These are phyloP conservation scores for Ceramica pisi DNA, from an alignment of 2,888 invertebrate genomes.

Conservation along the genomic window DNA sequence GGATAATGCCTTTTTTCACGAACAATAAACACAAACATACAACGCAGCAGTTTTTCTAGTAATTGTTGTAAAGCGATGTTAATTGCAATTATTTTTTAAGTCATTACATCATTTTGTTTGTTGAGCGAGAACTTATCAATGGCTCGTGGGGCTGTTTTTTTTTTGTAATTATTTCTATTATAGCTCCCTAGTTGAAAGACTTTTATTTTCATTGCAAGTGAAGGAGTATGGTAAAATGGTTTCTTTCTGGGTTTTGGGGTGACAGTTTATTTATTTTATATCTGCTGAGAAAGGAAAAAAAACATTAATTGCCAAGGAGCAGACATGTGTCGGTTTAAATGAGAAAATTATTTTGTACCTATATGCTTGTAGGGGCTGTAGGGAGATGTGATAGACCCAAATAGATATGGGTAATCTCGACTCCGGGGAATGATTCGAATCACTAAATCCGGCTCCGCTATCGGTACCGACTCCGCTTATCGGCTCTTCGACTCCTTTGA, in stretches of 20 bases:
- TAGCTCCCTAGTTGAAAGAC: neutral
- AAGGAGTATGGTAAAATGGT: neutral
- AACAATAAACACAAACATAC: slow-evolving; percentile 59
- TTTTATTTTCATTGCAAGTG: neutral
- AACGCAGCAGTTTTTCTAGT: slow-evolving; percentile 55
- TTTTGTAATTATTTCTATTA: neutral
- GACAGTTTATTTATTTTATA: neutral
- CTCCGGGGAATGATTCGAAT: too few relatives aligned
- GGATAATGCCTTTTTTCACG: slow-evolving; percentile 62
- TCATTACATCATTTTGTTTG: slow-evolving; percentile 27
- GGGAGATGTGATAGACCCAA: too few relatives aligned
- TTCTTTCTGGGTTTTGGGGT: neutral
- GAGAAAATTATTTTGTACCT: too few relatives aligned
- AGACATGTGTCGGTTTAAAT: too few relatives aligned
- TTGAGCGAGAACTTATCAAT: slow-evolving; percentile 23
- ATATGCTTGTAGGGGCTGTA: too few relatives aligned
- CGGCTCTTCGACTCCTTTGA: too few relatives aligned
- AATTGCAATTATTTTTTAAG: slow-evolving; percentile 35
- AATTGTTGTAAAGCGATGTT: slow-evolving; percentile 57
- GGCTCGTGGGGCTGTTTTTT: neutral
- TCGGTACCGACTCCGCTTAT: too few relatives aligned
- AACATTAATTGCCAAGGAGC: too few relatives aligned
- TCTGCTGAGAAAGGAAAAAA: too few relatives aligned
- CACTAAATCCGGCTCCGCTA: too few relatives aligned
- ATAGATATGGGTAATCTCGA: too few relatives aligned